Percentiles rank a stretch among this genome's conserved stretches.
phyloP scores from a whole-genome alignment of 2,113 vertebrate genomes.

The Dolichotis patagonum region DNA sequence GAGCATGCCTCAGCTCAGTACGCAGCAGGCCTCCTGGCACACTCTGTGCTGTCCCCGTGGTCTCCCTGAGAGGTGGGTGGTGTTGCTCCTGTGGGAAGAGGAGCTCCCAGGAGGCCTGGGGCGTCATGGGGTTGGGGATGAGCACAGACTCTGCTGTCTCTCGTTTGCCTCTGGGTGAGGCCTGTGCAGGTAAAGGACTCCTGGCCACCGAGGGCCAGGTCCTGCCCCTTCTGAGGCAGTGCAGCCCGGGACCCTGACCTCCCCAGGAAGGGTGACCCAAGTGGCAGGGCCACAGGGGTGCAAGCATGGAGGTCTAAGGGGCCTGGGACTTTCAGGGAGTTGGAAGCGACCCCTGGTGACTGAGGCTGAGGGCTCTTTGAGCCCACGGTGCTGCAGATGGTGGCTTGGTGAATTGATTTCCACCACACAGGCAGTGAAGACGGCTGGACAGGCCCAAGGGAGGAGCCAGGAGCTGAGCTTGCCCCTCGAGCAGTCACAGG shows the following conservation, averaged over 20 bases:
- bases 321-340: background rate
- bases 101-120: conserved; percentile 47
- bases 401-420: background rate
- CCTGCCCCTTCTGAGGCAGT: background rate
- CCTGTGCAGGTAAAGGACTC: background rate
- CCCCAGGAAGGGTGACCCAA: background rate
- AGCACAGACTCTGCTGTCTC: background rate
- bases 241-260: background rate
- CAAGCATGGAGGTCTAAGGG: background rate
- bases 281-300: background rate
- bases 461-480: background rate
- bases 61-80: background rate
- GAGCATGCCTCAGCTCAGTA: background rate
- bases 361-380: background rate
- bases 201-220: background rate
- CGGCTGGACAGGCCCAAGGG: background rate
- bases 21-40: background rate
- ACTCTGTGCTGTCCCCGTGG: fast-evolving
- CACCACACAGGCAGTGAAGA: background rate
- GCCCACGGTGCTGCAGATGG: background rate
- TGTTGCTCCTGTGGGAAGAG: background rate
- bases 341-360: background rate
- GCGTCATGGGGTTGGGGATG: fast-evolving
- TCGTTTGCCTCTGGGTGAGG: too few species aligned
- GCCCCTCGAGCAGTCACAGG: fast-evolving